Percentiles rank a stretch among this genome's conserved stretches.
Evolutionary conservation across 2,888 invertebrate species (phyloP).

Genomic region (Dolichopus griseipennis): DNA sequence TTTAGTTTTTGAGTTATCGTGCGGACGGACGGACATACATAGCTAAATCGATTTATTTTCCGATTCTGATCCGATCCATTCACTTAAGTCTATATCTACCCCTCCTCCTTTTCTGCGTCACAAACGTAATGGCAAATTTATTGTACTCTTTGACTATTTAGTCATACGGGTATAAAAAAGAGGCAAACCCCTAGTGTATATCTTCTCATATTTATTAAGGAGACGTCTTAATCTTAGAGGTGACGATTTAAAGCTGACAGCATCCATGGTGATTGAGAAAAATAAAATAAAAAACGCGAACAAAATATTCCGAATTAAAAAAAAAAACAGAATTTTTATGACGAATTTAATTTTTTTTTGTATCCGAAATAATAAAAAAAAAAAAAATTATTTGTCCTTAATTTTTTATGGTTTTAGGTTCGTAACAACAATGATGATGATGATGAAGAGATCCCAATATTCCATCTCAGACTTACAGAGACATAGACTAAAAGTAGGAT

Average conservation of each 20-base stretch:
- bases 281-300: not conserved
- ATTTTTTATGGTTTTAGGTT: conserved; percentile 1
- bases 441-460: too few species aligned
- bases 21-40: too few species aligned
- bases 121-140: too few species aligned
- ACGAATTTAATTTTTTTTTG: not conserved
- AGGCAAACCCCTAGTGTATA: not conserved
- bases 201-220: not conserved
- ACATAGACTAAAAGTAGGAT: not conserved
- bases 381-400: not conserved
- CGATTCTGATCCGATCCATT: too few species aligned
- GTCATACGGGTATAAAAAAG: too few species aligned
- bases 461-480: not conserved
- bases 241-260: conserved; percentile 6
- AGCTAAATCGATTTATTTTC: too few species aligned
- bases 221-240: conserved; percentile 6
- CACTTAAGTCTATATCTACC: too few species aligned
- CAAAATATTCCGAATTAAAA: not conserved
- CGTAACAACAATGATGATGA: not conserved
- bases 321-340: not conserved
- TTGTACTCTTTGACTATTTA: too few species aligned
- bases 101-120: too few species aligned
- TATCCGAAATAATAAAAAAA: not conserved
- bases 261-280: not conserved
- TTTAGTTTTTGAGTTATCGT: too few species aligned